Evolutionary conservation across 1,140 invertebrate species (phyloP).

Genomic region (Drosophila varians): DNA sequence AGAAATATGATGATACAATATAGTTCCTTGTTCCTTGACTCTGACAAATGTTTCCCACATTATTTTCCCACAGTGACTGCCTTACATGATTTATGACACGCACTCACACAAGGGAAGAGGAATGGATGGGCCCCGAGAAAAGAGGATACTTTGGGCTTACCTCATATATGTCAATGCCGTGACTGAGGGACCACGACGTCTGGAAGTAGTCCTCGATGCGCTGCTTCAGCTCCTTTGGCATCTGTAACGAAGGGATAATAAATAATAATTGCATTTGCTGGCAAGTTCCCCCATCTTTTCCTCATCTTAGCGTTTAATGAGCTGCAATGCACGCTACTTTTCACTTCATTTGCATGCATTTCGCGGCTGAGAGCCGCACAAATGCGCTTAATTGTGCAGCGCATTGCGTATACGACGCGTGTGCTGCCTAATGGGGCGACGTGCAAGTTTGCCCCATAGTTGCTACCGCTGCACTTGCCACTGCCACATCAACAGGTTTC

Average conservation of each 20-base stretch:
- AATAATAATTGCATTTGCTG: constrained; percentile 33
- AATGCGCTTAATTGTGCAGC: constrained; percentile 69
- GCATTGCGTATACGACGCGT: constrained; percentile 34
- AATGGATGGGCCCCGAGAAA: constrained; percentile 15
- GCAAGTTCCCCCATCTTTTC: background rate
- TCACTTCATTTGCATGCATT: constrained; percentile 66
- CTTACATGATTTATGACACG: constrained; percentile 51
- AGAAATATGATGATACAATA: background rate
- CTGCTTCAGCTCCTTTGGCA: constrained; percentile 97
- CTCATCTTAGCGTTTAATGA: constrained; percentile 42
- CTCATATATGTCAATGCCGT: constrained; percentile 99
- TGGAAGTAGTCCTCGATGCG: constrained; percentile 99
- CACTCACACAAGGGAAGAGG: constrained; percentile 5
- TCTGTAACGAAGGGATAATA: constrained; percentile 85
- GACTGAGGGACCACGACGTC: constrained; percentile 99
- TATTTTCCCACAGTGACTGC: constrained; percentile 10
- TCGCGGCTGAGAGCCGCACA: constrained; percentile 44
- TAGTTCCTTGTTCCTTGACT: background rate
- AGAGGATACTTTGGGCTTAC: constrained; percentile 84
- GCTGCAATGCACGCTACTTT: constrained; percentile 22
- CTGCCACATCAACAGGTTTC: constrained; percentile 56
- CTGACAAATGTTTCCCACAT: background rate
- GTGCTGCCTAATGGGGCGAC: constrained; percentile 50
- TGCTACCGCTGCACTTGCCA: background rate
- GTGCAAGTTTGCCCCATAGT: constrained; percentile 19